These are phyloP conservation scores for Strix uralensis DNA, from an alignment of 2,113 vertebrate species.

Conservation along the genomic window DNA sequence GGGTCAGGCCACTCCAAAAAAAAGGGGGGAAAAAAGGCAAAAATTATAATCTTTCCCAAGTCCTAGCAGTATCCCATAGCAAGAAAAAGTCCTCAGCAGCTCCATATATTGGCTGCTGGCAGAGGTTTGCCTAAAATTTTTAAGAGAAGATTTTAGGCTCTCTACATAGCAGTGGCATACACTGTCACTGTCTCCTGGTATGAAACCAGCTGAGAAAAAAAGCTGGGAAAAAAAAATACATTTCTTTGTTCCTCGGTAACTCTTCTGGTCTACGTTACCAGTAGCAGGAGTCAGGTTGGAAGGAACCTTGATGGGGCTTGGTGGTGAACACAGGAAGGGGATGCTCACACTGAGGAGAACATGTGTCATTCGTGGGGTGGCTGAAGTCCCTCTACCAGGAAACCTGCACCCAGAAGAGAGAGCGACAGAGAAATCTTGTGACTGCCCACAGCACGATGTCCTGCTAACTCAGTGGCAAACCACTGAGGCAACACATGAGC, in stretches of 20 bases:
- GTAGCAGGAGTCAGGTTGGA: not conserved
- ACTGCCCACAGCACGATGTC: accelerated
- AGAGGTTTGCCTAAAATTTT: not conserved
- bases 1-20: not conserved
- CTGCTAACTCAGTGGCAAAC: not conserved
- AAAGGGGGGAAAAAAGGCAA: not conserved
- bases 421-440: not conserved
- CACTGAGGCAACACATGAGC: not conserved
- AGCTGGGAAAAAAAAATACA: not conserved
- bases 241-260: not conserved
- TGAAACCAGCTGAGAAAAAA: not conserved
- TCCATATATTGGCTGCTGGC: not conserved
- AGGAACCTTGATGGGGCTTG: not conserved
- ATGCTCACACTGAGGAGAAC: not conserved
- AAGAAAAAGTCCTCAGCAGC: not conserved
- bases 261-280: not conserved
- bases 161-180: not conserved
- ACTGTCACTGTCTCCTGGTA: not conserved
- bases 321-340: not conserved
- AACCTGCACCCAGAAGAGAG: not conserved
- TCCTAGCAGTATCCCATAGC: not conserved
- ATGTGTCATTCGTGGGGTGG: not conserved
- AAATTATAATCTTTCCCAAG: not conserved
- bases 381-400: not conserved
- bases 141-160: not conserved